These are phyloP conservation scores for Sceloporus tristichus DNA, from an alignment of 2,113 vertebrate species.

Conservation along the genomic window DNA sequence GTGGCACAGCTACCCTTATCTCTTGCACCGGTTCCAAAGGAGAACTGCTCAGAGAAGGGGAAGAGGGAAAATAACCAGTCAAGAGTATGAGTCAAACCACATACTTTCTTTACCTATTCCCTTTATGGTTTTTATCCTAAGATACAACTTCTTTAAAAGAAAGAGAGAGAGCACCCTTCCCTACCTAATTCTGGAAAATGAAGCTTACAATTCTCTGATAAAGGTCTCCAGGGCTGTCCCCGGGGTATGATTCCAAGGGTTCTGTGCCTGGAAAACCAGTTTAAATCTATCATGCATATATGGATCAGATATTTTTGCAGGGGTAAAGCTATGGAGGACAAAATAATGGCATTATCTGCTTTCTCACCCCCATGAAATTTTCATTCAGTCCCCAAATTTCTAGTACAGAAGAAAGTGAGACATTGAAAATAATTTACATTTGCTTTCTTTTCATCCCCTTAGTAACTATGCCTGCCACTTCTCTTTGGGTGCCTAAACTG, in stretches of 20 bases:
- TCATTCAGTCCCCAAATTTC: no score
- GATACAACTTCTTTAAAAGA: conserved; percentile 31
- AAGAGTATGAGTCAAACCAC: conserved; percentile 60
- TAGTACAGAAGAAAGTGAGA: no score
- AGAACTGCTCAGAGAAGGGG: conserved; percentile 53
- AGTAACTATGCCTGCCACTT: no score
- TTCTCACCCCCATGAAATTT: no score
- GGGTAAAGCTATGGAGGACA: no score
- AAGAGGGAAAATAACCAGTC: conserved; percentile 62
- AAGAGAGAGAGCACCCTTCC: no score
- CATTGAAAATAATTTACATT: no score
- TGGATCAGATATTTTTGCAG: no score
- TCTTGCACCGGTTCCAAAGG: conserved; percentile 59
- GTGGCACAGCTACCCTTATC: conserved; percentile 68
- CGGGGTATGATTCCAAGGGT: neutral
- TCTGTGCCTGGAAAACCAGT: neutral
- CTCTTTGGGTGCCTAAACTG: no score
- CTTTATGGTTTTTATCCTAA: conserved; percentile 70
- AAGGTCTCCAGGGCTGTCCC: no score
- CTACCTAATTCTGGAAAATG: neutral
- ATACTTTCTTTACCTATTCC: conserved; percentile 67
- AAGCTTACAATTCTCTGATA: neutral
- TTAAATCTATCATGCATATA: neutral
- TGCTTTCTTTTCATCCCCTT: no score
- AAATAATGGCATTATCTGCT: no score